Percentiles rank a stretch among this genome's conserved stretches.
Conservation (phyloP, 2,797 vertebrate species). For the Micropoecilia bifurca region DNA sequence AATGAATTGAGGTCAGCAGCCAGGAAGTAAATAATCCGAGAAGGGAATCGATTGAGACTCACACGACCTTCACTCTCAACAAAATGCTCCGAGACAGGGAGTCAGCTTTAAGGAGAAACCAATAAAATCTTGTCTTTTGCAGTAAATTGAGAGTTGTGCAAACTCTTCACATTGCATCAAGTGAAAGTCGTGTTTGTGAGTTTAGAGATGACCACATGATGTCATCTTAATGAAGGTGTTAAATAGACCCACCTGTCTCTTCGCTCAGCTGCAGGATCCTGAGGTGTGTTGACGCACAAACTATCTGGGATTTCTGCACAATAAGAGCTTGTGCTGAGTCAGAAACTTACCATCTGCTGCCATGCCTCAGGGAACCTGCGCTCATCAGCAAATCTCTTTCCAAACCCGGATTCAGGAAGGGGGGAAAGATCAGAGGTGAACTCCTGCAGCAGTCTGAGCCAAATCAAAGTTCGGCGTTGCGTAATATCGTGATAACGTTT, state of each 20-base stretch:
- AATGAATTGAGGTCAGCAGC: constrained; percentile 3
- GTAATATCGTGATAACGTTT: constrained; percentile 31
- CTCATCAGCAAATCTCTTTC: constrained; percentile 67
- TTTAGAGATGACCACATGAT: not conserved
- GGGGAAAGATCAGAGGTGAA: constrained; percentile 43
- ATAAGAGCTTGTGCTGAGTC: constrained; percentile 61
- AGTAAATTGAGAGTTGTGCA: not conserved
- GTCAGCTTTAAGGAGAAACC: not conserved
- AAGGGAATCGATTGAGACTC: not conserved
- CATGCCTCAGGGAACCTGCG: constrained; percentile 54
- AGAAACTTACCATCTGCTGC: constrained; percentile 73
- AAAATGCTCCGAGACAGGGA: not conserved
- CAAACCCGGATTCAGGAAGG: constrained; percentile 52
- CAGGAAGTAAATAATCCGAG: constrained; percentile 7
- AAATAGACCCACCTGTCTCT: not conserved
- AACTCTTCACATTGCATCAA: not conserved
- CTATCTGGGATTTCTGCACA: constrained; percentile 41
- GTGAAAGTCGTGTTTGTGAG: not conserved
- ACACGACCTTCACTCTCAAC: not conserved
- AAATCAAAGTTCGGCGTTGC: constrained; percentile 35
- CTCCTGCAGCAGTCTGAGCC: constrained; percentile 32
- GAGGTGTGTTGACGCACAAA: constrained; percentile 15
- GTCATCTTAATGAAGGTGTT: not conserved
- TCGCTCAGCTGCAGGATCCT: constrained; percentile 2
- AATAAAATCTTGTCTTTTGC: not conserved